Conservation (phyloP, 2,113 vertebrate genomes). For the Lipotes vexillifer region DNA sequence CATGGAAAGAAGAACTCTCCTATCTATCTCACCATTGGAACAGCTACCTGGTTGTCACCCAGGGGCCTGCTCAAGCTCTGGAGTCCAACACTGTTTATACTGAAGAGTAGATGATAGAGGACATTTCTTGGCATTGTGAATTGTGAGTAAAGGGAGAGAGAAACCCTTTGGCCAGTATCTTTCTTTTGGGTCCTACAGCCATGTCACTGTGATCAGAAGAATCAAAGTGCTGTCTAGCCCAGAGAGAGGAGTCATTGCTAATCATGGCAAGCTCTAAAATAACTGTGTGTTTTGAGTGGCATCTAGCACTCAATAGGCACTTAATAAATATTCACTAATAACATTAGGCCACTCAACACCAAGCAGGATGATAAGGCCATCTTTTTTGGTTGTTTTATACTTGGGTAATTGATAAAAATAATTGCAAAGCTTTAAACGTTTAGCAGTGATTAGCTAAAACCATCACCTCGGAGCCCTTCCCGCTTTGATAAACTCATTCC, state of each 20-base stretch:
- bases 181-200: not conserved
- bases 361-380: conserved; percentile 46
- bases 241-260: not conserved
- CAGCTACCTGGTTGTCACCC: not conserved
- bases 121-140: not conserved
- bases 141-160: not conserved
- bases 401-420: conserved; percentile 70
- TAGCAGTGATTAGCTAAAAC: conserved; percentile 61
- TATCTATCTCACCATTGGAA: not conserved
- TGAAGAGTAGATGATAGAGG: not conserved
- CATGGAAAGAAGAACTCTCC: not conserved
- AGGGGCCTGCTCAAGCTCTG: not conserved
- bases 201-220: not conserved
- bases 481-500: conserved; percentile 63
- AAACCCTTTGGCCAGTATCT: not conserved
- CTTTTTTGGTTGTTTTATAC: conserved; percentile 38
- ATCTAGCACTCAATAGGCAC: conserved; percentile 53
- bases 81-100: not conserved
- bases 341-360: conserved; percentile 57
- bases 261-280: not conserved
- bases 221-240: not conserved
- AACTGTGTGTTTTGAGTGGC: conserved; percentile 51
- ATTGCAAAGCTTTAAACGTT: conserved; percentile 64
- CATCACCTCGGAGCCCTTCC: conserved; percentile 61
- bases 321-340: conserved; percentile 69